Evolutionary conservation across 2,888 invertebrate species (phyloP).

Genomic region (Callosobruchus maculatus): DNA sequence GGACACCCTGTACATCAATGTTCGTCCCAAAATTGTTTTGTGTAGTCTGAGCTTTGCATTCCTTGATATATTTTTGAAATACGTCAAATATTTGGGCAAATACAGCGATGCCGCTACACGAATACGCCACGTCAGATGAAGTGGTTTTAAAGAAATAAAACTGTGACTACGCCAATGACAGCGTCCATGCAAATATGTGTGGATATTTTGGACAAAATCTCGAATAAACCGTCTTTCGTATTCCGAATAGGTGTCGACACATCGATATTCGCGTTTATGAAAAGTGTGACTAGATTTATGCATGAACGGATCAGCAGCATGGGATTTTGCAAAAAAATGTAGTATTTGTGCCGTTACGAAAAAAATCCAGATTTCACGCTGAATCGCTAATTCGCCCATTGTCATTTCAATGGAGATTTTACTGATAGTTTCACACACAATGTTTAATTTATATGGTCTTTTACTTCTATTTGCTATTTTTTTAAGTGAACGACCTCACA

Average conservation of each 20-base stretch:
- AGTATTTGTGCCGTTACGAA: neutral
- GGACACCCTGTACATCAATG: too few relatives aligned
- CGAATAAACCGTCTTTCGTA: neutral
- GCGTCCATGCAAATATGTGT: neutral
- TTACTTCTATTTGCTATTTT: neutral
- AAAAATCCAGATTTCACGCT: neutral
- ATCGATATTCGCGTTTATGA: neutral
- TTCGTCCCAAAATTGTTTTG: too few relatives aligned
- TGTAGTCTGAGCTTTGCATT: too few relatives aligned
- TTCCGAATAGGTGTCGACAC: neutral
- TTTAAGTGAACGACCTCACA: neutral
- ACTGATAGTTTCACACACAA: neutral
- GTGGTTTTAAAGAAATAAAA: too few relatives aligned
- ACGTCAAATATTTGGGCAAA: too few relatives aligned
- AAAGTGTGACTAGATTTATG: neutral
- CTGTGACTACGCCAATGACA: neutral
- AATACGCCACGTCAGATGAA: too few relatives aligned
- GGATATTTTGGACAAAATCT: neutral
- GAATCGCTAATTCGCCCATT: neutral
- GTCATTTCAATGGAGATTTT: neutral
- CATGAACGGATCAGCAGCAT: neutral
- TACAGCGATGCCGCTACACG: too few relatives aligned
- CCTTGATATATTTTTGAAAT: too few relatives aligned
- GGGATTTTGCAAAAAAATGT: neutral
- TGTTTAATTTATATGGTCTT: neutral